These are phyloP conservation scores for Drosophila incognita DNA, from an alignment of 2,888 invertebrate genomes.

Conservation along the genomic window DNA sequence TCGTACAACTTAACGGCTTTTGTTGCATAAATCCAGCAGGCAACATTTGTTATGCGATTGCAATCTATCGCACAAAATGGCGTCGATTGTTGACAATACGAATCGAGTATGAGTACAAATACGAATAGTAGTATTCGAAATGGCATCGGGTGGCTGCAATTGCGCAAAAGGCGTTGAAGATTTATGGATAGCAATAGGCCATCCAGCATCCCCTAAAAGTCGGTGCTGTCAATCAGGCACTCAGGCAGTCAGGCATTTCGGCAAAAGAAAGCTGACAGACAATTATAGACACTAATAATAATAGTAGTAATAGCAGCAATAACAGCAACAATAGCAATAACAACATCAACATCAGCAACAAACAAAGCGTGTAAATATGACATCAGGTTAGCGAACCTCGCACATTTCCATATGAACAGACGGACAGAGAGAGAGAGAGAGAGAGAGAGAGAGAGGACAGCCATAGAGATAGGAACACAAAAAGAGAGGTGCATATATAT, in stretches of 20 bases:
- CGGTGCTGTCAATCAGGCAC: conserved; percentile 46
- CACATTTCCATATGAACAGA: conserved; percentile 58
- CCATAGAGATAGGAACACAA: conserved; percentile 33
- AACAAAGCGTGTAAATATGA: conserved; percentile 72
- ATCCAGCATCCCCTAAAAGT: conserved; percentile 24
- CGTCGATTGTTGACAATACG: conserved; percentile 72
- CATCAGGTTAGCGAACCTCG: conserved; percentile 78
- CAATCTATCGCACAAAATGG: conserved; percentile 72
- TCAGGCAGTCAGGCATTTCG: conserved; percentile 56
- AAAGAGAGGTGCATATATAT: conserved; percentile 4
- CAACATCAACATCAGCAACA: conserved; percentile 25
- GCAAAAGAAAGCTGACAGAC: conserved; percentile 73
- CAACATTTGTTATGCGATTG: conserved; percentile 79
- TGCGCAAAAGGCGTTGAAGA: conserved; percentile 65
- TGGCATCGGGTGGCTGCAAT: conserved; percentile 33
- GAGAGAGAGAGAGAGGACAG: conserved; percentile 3
- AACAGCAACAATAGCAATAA: conserved; percentile 20
- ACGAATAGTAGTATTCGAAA: conserved; percentile 22
- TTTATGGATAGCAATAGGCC: conserved; percentile 48
- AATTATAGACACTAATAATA: conserved; percentile 74
- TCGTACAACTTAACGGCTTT: conserved; percentile 78
- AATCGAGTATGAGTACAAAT: conserved; percentile 38
- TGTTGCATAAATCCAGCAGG: conserved; percentile 75
- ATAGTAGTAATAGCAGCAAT: conserved; percentile 36
- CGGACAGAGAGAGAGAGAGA: conserved; percentile 5